Base-by-base conservation (phyloP, 2,888 invertebrate genomes). In the Cataglyphis altisquamis region DNA sequence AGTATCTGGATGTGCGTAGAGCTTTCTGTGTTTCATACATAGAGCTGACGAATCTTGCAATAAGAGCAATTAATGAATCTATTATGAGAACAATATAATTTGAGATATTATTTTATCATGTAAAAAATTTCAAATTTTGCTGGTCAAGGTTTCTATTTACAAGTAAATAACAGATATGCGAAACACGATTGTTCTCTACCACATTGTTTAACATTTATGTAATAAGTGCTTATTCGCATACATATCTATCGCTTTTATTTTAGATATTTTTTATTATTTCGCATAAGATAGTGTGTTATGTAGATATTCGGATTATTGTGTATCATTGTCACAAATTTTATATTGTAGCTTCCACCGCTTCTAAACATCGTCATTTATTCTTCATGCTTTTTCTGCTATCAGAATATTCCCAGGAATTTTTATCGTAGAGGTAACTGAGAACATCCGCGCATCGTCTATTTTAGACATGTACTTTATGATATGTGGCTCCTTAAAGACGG, bases 21-120 rank as follows among this genome's bases (percentile, higher is more conserved):
- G 88, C 87, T 89, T 88, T 85, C 82, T 90, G 86, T 91, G 90
- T 87, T 90, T 90, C 88, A 86, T 88, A 87, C 45, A 10, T 84
- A 86, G 70, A 62, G 36, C 39, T 77, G 55, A 52, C 63, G 57
- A 29, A 60, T 60, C 62, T 64, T 57, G 45, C 52, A 25, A 55
- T 12, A 82, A 72, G 12, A 82, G 39, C 39, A 52, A 64, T 63
- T 39, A 12, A 67, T 25, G 18, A 29, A 52, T 18, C 21, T n/a
- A 48, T 21, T 2, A 36, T 8, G 60, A n/a, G 18, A 73, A 57
- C 10, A 32, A 32, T 36, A 21, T 36, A 52, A 12, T 32, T 4
- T 21, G 5, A 41, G 21, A 77, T 8, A 66, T 25, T 66, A 8
- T 41, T 48, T 48, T 48, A 12, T 48, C 18, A 29, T 29, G 10